Percentiles rank a stretch among this genome's conserved stretches.
Conservation (phyloP, 1,140 invertebrate genomes). For the Microvelia longipes region DNA sequence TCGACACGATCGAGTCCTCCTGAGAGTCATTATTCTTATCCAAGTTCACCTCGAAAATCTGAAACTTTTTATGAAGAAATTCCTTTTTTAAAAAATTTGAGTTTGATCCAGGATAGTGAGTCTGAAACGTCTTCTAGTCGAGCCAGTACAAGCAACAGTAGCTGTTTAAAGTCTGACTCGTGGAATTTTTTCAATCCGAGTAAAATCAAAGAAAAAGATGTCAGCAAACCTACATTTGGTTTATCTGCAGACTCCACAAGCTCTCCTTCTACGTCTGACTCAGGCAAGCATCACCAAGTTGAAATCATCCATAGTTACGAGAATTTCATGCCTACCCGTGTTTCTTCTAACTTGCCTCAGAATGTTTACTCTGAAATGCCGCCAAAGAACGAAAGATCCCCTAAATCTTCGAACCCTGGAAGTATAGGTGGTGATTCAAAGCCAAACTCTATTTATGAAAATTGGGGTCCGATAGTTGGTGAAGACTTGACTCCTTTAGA, state of each 20-base stretch:
- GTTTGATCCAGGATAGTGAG: constrained; percentile 28
- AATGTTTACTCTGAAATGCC: constrained; percentile 2
- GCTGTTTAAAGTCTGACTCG: constrained; percentile 34
- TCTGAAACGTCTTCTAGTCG: constrained; percentile 30
- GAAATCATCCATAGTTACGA: not conserved
- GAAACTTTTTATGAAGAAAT: constrained; percentile 16
- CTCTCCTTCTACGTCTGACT: not conserved
- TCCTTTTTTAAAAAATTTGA: constrained; percentile 16
- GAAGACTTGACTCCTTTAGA: constrained; percentile 17
- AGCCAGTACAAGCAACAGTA: constrained; percentile 5
- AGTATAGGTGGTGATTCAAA: constrained; percentile 9
- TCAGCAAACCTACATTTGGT: not conserved
- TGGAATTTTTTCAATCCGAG: constrained; percentile 38
- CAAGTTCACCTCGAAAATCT: constrained; percentile 27
- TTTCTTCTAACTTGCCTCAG: not conserved
- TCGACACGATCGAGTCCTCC: constrained; percentile 32
- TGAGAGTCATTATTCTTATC: constrained; percentile 27
- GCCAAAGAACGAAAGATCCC: not conserved
- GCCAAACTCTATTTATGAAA: constrained; percentile 30
- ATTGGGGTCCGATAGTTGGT: constrained; percentile 11
- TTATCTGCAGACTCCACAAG: not conserved
- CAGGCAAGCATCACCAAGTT: not conserved
- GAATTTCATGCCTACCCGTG: not conserved
- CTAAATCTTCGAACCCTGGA: constrained; percentile 16
- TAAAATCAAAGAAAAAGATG: constrained; percentile 20